Evolutionary conservation across 1,140 invertebrate species (phyloP).

Genomic region (Drosophila subpulchrella): DNA sequence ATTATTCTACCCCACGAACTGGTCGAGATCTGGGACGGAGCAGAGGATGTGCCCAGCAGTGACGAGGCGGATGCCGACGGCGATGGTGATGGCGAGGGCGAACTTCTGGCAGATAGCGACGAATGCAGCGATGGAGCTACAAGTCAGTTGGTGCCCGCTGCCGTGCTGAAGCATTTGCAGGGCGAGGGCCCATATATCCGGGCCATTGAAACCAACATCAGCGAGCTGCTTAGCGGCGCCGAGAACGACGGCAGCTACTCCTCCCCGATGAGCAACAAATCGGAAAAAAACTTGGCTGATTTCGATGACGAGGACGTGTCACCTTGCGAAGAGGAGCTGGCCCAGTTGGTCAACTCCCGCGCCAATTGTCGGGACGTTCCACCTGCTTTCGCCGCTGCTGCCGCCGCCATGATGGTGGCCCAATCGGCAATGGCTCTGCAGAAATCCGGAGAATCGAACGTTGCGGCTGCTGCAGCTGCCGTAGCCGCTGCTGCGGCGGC

Average conservation of each 20-base stretch:
- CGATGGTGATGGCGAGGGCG: conserved; percentile 74
- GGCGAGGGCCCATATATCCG: conserved; percentile 82
- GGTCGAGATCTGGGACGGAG: conserved; percentile 83
- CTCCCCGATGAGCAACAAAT: conserved; percentile 95
- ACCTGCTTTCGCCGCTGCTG: conserved; percentile 76
- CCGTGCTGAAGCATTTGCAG: conserved; percentile 76
- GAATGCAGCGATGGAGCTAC: conserved; percentile 79
- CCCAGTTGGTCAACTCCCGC: conserved; percentile 70
- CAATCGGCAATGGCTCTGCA: conserved; percentile 80
- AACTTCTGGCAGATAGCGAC: conserved; percentile 77
- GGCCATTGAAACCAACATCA: conserved; percentile 85
- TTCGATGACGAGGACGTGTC: conserved; percentile 97
- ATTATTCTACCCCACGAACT: conserved; percentile 74
- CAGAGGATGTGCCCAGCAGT: conserved; percentile 75
- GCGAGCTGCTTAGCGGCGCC: conserved; percentile 89
- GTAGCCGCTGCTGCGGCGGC: conserved; percentile 72
- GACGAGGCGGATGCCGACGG: conserved; percentile 72
- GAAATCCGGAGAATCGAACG: conserved; percentile 71
- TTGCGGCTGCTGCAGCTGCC: conserved; percentile 69
- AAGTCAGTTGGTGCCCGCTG: conserved; percentile 68
- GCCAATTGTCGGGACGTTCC: conserved; percentile 67
- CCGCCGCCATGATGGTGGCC: conserved; percentile 77
- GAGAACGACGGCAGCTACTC: conserved; percentile 91
- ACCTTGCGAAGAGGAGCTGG: conserved; percentile 93
- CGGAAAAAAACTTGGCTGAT: conserved; percentile 97